A percentile compares a stretch with the other conserved stretches of the same genome.
These are phyloP conservation scores for Ochotona curzoniae DNA, from an alignment of 2,113 vertebrate genomes.

Conservation along the genomic window DNA sequence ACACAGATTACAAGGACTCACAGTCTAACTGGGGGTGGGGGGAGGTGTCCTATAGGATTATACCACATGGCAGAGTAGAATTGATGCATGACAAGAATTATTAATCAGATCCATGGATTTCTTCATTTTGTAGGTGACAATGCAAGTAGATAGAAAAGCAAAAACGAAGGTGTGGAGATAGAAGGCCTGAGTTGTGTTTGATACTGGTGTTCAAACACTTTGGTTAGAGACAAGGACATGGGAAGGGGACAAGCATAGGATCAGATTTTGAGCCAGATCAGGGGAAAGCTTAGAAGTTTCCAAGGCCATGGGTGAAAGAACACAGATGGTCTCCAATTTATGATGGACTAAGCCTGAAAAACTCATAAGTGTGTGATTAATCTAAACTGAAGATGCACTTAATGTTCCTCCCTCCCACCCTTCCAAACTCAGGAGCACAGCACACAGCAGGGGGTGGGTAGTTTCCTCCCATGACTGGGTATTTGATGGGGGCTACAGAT, in stretches of 20 bases:
- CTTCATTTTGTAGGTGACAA: neutral
- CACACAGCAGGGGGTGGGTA: too few relatives aligned
- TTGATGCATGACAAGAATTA: neutral
- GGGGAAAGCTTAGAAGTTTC: neutral
- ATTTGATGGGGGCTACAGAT: too few relatives aligned
- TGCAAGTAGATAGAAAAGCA: neutral
- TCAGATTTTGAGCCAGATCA: neutral
- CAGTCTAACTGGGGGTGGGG: neutral
- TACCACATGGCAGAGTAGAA: neutral
- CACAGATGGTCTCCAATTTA: neutral
- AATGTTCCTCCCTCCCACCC: too few relatives aligned
- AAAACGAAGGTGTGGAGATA: neutral
- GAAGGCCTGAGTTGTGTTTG: neutral
- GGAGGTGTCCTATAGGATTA: neutral
- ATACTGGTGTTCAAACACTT: neutral
- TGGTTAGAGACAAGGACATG: neutral
- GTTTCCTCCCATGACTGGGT: too few relatives aligned
- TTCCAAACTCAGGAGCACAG: too few relatives aligned
- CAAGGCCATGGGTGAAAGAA: neutral
- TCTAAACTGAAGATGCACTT: too few relatives aligned
- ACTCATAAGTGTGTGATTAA: too few relatives aligned
- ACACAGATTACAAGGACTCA: neutral
- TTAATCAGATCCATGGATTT: neutral
- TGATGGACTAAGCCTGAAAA: too few relatives aligned
- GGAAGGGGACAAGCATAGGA: neutral